Conservation (phyloP, 2,888 invertebrate species). For the Abrostola tripartita region DNA sequence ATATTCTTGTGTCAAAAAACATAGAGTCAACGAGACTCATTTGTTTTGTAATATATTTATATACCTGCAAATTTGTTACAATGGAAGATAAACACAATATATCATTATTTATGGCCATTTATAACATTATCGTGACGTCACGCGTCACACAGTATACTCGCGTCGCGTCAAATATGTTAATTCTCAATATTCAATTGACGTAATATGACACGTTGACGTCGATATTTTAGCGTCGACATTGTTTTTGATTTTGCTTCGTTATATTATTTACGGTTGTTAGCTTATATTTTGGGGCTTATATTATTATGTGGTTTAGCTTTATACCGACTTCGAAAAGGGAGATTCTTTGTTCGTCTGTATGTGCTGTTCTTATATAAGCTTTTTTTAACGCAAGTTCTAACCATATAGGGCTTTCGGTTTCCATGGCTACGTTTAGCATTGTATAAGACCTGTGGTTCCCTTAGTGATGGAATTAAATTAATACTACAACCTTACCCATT, state of each 20-base stretch:
- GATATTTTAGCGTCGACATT: slow-evolving; percentile 20
- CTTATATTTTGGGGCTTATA: slow-evolving; percentile 1
- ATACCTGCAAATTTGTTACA: not conserved
- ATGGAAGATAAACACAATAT: not conserved
- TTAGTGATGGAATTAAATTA: too few species aligned
- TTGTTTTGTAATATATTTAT: not conserved
- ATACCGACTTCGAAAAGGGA: too few species aligned
- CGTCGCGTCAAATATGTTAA: slow-evolving; percentile 1
- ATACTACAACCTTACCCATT: too few species aligned
- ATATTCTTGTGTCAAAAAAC: too few species aligned
- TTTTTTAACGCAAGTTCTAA: too few species aligned
- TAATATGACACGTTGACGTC: slow-evolving; percentile 32
- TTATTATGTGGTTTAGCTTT: not conserved
- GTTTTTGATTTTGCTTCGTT: slow-evolving; percentile 12
- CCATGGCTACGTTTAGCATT: too few species aligned
- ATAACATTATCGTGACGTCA: not conserved
- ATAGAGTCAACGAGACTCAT: not conserved
- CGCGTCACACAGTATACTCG: not conserved
- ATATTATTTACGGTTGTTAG: slow-evolving; percentile 27
- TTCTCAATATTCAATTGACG: slow-evolving; percentile 15
- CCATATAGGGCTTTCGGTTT: too few species aligned
- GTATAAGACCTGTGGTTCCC: too few species aligned
- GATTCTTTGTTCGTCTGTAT: too few species aligned
- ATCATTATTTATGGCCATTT: not conserved
- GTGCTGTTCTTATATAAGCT: too few species aligned